These are phyloP conservation scores for Mus caroli DNA, from an alignment of 2,797 vertebrate genomes.

Conservation along the genomic window DNA sequence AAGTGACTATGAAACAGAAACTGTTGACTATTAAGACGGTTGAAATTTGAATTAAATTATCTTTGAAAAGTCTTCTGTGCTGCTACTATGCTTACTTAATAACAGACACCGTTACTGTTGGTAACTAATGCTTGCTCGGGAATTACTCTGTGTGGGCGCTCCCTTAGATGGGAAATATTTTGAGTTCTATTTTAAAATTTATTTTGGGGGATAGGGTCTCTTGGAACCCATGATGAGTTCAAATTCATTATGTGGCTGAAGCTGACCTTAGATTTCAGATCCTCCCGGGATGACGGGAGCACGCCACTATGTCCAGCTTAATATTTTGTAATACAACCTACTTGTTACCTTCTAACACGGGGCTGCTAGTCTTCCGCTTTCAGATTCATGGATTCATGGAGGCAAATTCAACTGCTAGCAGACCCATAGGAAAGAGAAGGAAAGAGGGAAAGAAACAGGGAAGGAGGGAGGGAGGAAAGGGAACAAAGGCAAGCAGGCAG, in stretches of 20 bases:
- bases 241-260: background rate
- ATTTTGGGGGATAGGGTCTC: background rate
- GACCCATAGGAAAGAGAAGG: background rate
- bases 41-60: background rate
- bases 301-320: background rate
- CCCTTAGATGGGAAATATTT: background rate
- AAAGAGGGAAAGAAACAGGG: background rate
- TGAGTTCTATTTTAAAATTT: background rate
- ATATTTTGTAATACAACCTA: slow-evolving; percentile 10
- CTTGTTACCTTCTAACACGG: slow-evolving; percentile 25
- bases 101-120: background rate
- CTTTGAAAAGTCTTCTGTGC: background rate
- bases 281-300: background rate
- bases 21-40: background rate
- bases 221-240: background rate
- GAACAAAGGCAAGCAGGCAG: background rate
- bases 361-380: background rate
- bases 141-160: background rate
- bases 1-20: slow-evolving; percentile 45
- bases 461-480: accelerated
- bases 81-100: background rate
- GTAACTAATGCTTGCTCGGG: background rate
- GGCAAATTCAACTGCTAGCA: background rate
- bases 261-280: background rate
- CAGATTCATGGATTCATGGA: slow-evolving; percentile 2